Evolutionary conservation across 2,888 invertebrate genomes (phyloP).

Genomic region (Spisula subtruncata): DNA sequence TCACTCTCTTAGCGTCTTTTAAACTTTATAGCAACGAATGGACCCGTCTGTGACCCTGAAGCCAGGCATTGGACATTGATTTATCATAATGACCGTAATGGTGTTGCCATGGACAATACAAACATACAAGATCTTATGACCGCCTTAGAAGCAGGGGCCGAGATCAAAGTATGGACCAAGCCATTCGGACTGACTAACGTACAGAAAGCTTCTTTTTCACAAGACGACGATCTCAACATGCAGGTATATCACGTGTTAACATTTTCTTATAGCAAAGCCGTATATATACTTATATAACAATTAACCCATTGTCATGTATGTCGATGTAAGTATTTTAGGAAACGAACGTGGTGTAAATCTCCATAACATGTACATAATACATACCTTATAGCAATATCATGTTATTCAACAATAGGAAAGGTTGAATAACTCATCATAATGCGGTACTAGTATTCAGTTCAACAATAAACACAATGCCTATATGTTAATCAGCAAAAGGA

Average conservation of each 20-base stretch:
- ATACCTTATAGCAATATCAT: too few species aligned
- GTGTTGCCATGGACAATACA: neutral
- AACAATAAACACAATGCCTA: too few species aligned
- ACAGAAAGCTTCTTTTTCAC: neutral
- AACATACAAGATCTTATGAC: neutral
- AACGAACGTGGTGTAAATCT: too few species aligned
- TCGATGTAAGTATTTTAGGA: neutral
- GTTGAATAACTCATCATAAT: too few species aligned
- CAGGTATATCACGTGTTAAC: neutral
- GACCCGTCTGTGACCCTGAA: neutral
- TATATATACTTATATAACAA: too few species aligned
- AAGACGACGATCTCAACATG: neutral
- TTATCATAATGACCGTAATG: neutral
- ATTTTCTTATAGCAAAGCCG: neutral
- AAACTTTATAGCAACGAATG: neutral
- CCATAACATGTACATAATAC: too few species aligned
- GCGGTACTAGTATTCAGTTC: too few species aligned
- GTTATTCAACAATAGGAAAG: too few species aligned
- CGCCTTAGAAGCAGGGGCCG: neutral
- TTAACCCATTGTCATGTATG: neutral
- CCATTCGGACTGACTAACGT: neutral
- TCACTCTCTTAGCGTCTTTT: neutral
- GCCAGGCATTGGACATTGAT: neutral
- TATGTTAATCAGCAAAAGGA: too few species aligned
- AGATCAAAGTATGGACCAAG: conserved; percentile 16